phyloP scores from a whole-genome alignment of 2,797 vertebrate genomes.

The Megaceryle alcyon region DNA sequence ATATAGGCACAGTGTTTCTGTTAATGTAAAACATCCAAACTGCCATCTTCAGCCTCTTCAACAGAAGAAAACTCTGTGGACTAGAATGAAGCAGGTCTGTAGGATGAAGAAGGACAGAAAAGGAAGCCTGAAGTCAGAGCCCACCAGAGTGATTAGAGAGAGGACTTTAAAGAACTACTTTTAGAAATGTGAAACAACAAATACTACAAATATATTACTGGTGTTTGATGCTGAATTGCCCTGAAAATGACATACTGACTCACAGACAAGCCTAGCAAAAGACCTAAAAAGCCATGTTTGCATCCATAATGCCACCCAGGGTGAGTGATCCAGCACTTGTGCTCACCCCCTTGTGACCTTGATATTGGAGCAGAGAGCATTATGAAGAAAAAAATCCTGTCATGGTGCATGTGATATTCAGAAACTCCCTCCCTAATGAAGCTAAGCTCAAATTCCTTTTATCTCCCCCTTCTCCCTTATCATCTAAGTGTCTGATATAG shows the following conservation, averaged over 20 bases:
- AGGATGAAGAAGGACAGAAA: not conserved
- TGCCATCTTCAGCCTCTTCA: not conserved
- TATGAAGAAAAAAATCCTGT: not conserved
- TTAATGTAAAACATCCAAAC: not conserved
- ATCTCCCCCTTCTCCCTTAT: not conserved
- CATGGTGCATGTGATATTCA: not conserved
- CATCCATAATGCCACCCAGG: not conserved
- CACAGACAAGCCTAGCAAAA: not conserved
- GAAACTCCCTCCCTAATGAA: not conserved
- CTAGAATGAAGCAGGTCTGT: not conserved
- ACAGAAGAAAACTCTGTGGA: not conserved
- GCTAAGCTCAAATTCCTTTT: not conserved
- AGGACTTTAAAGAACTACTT: not conserved
- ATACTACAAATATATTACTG: not conserved
- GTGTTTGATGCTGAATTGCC: not conserved
- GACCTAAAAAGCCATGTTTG: not conserved
- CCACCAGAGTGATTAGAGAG: not conserved
- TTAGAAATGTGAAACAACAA: not conserved
- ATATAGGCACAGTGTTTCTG: not conserved
- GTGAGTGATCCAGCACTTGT: not conserved
- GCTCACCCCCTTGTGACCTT: not conserved
- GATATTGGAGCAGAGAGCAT: not conserved
- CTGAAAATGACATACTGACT: not conserved
- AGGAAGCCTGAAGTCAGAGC: not conserved
- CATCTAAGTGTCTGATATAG: not conserved